These are phyloP conservation scores for Myiothlypis coronata DNA, from an alignment of 2,797 vertebrate genomes.

Conservation along the genomic window DNA sequence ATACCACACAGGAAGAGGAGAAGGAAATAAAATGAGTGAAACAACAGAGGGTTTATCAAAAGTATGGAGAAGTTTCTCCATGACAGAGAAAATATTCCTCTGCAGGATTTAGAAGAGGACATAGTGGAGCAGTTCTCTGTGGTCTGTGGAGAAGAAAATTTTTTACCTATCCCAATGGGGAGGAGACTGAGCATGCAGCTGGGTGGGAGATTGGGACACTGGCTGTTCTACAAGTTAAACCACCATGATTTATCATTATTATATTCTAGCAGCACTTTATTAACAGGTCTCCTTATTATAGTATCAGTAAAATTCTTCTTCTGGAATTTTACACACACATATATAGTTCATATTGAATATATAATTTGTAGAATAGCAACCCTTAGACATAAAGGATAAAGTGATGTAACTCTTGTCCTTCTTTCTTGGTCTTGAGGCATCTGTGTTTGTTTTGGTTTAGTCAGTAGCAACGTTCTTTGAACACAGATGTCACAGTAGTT, in stretches of 20 bases:
- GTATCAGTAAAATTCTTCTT: background rate
- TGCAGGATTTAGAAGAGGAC: background rate
- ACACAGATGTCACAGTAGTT: background rate
- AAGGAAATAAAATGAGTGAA: background rate
- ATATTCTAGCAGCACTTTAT: background rate
- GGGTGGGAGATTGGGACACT: background rate
- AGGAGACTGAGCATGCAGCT: fast-evolving
- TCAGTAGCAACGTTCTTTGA: background rate
- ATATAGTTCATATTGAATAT: background rate
- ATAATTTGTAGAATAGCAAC: background rate
- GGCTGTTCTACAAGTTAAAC: background rate
- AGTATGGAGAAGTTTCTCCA: background rate
- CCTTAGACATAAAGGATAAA: background rate
- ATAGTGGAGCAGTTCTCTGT: background rate
- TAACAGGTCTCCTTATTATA: background rate
- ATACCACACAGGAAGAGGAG: background rate
- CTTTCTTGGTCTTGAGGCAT: background rate
- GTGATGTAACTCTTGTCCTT: background rate
- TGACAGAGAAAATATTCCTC: background rate
- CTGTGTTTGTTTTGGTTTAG: background rate
- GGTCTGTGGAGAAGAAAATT: background rate
- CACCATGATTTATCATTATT: background rate
- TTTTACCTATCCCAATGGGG: background rate
- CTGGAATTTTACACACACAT: background rate
- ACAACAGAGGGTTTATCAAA: background rate